phyloP scores from a whole-genome alignment of 2,113 vertebrate species.

The Pycnonotus jocosus region DNA sequence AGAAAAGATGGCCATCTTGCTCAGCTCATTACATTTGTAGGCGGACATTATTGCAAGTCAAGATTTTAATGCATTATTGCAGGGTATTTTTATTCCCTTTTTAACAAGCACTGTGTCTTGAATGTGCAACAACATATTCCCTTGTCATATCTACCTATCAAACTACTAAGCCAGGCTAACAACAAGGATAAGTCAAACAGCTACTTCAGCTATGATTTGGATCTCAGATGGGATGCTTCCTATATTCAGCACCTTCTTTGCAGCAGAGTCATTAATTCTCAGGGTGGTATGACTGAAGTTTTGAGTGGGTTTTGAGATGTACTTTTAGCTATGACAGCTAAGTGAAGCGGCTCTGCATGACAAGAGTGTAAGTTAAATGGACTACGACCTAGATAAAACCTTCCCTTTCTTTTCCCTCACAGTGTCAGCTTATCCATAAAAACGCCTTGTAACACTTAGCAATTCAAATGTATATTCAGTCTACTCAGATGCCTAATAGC shows the following conservation, averaged over 20 bases:
- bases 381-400: not conserved
- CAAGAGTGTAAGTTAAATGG: not conserved
- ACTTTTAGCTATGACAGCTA: not conserved
- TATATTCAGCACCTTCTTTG: not conserved
- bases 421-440: not conserved
- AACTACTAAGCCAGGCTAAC: not conserved
- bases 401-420: not conserved
- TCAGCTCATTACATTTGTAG: not conserved
- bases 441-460: not conserved
- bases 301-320: not conserved
- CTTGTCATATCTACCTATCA: not conserved
- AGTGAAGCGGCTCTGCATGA: not conserved
- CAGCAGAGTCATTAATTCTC: not conserved
- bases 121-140: not conserved
- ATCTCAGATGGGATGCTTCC: not conserved
- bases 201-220: not conserved
- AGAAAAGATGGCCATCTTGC: not conserved
- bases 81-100: rapidly evolving
- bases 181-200: not conserved
- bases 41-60: not conserved
- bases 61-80: not conserved
- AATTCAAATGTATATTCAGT: not conserved
- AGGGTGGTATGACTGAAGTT: not conserved
- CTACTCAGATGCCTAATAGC: not conserved
- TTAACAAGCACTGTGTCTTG: not conserved